A percentile compares a stretch with the other conserved stretches of the same genome.
Conservation (phyloP, 2,888 invertebrate genomes). For the Leptopterna dolabrata region DNA sequence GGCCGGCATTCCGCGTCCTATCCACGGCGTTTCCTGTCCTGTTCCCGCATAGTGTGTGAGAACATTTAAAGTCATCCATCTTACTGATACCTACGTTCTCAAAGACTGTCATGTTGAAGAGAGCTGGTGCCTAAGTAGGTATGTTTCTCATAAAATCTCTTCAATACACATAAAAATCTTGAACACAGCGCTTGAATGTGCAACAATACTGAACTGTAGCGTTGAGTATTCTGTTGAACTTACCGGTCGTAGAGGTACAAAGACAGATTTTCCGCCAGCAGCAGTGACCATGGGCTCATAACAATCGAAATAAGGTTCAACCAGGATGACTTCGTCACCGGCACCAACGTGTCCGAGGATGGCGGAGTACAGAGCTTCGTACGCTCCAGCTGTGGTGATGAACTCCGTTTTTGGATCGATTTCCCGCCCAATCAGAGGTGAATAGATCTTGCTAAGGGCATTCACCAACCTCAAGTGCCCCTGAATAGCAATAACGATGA, state of each 20-base stretch:
- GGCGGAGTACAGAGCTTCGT: constrained; percentile 89
- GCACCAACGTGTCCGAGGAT: constrained; percentile 88
- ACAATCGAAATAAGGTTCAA: constrained; percentile 98
- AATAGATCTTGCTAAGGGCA: constrained; percentile 86
- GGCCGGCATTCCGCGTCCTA: too few species aligned
- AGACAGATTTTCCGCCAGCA: constrained; percentile 88
- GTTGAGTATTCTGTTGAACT: constrained; percentile 66
- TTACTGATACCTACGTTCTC: too few species aligned
- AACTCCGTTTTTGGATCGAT: constrained; percentile 90
- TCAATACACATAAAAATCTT: too few species aligned
- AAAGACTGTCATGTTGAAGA: too few species aligned
- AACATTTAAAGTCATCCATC: too few species aligned
- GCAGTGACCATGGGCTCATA: constrained; percentile 94
- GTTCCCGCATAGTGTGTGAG: too few species aligned
- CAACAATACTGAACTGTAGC: too few species aligned
- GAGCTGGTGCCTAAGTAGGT: too few species aligned
- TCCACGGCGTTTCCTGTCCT: too few species aligned
- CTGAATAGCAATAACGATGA: constrained; percentile 70
- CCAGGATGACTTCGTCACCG: constrained; percentile 93
- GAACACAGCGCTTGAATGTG: too few species aligned
- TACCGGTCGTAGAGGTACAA: constrained; percentile 87
- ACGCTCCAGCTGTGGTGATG: constrained; percentile 91
- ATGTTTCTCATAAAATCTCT: too few species aligned
- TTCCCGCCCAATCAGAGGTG: constrained; percentile 77
- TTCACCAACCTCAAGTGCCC: constrained; percentile 92